Base-by-base conservation (phyloP, 2,888 invertebrate species). In the Boloria selene region DNA sequence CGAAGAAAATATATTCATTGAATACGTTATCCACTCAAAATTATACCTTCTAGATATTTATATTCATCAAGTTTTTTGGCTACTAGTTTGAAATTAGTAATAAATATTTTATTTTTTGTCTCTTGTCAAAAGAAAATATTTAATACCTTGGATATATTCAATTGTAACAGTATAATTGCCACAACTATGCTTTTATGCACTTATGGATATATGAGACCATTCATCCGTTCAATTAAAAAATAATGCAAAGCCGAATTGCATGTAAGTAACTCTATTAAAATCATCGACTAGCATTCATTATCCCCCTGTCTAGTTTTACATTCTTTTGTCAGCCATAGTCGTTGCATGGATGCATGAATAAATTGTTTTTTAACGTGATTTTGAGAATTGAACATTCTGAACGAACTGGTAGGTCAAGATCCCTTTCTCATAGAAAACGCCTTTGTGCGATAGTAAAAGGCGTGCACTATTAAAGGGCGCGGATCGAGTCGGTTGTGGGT, bases 371-470 rank as follows among this genome's bases (percentile, higher is more conserved):
- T 75, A 79, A 76, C 77, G 76, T 77, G 77, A 75, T 76, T 76
- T 88, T 86, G 82, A 85, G 84, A 88, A 82, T 84, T 77, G 85
- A 85, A 85, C 82, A 80, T 83, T 86, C 84, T 79, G 83, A 84
- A 85, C 81, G 86, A 91, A 92, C 92, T 92, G 91, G 91, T 91
- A 91, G 90, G 88, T 91, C 91, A 89, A 89, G 91, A 90, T 90
- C 86, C 90, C 85, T 89, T 92, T 91, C 92, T 92, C 90, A 91
- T 91, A 91, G 90, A 91, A 83, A 80, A 86, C 72, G 81, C 84
- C 76, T 89, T 90, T 90, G 88, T 90, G 80, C 80, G 75, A 85
- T 90, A 89, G 90, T 88, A 85, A 89, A 89, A 88, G 85, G 84
- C 88, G 86, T 87, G 81, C 77, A 81, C 86, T 88, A 88, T 88